Base-by-base conservation (phyloP, 2,113 vertebrate genomes). In the Chionodraco myersi region DNA sequence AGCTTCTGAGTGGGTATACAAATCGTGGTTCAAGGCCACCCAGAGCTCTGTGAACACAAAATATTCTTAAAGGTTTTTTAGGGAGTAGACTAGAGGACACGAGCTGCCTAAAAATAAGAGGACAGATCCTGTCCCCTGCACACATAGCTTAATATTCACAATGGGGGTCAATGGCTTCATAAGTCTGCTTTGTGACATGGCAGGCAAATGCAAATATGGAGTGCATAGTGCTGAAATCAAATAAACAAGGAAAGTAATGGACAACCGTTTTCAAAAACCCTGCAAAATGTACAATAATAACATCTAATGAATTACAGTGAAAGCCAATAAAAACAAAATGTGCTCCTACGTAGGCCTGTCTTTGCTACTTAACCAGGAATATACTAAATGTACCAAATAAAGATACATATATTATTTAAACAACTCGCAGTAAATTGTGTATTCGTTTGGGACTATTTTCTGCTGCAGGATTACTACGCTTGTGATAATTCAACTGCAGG, bases 21-120 rank as follows among this genome's bases (percentile, higher is more conserved):
- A 30, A 79, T 61, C 52, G 23, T 59, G 66, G 51, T 57, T 52
- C 47, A 74, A 54, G 23, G 61, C 61, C 34, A 56, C 41, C 21
- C 15, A 26, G 45, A 75, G 47, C 23, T 67, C 72, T 77, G 16
- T 67, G 54, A 5, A 21, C 36, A 8, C 10, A 63, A 26, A 26
- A 6, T 41, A 21, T 73, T 78, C 47, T 49, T 80, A 30, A 63
- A 49, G 52, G 15, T 18, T 66, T 21, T 52, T 72, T 44, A 36
- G 34, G 47, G 44, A 61, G 48, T 9, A 64, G 52, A n/a, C 21
- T 21, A 21, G 1, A n/a, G 47, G 13, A 59, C 45, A 21, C 53
- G 11, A 52, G 21, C 23, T 79, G 54, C 11, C 7, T 57, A 13
- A 16, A 62, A 62, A 63, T 48, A 18, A 48, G 59, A 12, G 34